Evolutionary conservation across 2,113 vertebrate genomes (phyloP).

Genomic region (Nansenia antarctica): DNA sequence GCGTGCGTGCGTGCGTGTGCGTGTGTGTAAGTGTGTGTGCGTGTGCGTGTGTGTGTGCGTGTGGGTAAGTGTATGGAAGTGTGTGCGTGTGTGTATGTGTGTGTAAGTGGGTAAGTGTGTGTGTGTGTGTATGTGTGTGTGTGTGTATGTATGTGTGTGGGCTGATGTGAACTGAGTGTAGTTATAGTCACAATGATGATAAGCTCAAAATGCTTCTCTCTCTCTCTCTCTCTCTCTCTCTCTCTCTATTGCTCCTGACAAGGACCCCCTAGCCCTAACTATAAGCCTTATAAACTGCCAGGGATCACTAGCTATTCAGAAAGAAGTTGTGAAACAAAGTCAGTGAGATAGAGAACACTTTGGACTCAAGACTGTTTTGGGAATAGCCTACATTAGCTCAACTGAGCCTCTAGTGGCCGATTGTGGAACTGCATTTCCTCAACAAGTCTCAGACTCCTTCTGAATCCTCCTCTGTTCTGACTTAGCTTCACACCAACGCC

Average conservation of each 20-base stretch:
- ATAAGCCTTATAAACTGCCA: neutral
- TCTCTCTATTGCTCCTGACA: neutral
- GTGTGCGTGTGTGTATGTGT: neutral
- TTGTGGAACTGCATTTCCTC: neutral
- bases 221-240: neutral
- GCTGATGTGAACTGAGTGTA: no score
- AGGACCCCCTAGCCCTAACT: neutral
- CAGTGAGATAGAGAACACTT: constrained; percentile 13
- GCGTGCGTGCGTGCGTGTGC: neutral
- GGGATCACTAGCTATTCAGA: neutral
- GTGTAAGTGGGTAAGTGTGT: neutral
- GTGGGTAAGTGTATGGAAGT: neutral
- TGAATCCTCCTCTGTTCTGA: constrained; percentile 20
- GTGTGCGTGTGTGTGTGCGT: neutral
- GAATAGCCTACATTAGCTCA: constrained; percentile 37
- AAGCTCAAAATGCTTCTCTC: neutral
- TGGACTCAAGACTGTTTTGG: neutral
- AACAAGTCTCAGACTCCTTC: neutral
- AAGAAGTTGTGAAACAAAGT: neutral
- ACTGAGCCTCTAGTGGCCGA: constrained; percentile 63
- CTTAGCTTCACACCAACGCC: constrained; percentile 6
- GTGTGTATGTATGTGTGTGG: no score
- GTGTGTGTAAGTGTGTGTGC: neutral
- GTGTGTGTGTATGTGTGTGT: neutral
- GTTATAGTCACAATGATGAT: neutral